Evolutionary conservation across 2,888 invertebrate genomes (phyloP), one percentile per base, ranked within the genome.

Genomic region (Plagiodera versicolora): DNA sequence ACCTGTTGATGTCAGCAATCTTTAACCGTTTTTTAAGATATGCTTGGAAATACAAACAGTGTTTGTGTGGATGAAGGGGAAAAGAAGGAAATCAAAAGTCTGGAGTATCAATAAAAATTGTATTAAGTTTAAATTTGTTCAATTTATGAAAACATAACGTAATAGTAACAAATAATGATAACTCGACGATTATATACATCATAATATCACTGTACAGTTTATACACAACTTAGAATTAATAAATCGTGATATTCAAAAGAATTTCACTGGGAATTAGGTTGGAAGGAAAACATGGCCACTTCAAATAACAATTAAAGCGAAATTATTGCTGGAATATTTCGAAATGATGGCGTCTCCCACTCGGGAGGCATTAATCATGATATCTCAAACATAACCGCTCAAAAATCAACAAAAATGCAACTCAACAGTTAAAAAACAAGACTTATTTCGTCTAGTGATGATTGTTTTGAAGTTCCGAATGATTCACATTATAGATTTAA

Each of bases 61-160:
- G n/a, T n/a, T n/a, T n/a, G n/a, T n/a, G n/a, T n/a, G n/a, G n/a
- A n/a, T n/a, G n/a, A n/a, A n/a, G n/a, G n/a, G n/a, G n/a, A n/a
- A n/a, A n/a, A 24, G 51, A 30, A 1, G 14, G 20, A 11, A 39
- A 50, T 1, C 39, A 59, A 58, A 61, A 64, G 66, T 62, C 58
- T 19, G 32, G 10, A 49, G 30, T 58, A 58, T 62, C 62, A 62
- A 74, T 73, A 71, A 71, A 72, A 70, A 70, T 69, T 75, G 75
- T 75, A 74, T 74, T 73, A 74, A 70, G 70, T 75, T 77, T 75
- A 75, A 76, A 77, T 77, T 77, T 75, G 72, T 75, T 75, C 74
- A 78, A 77, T 78, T 76, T 77, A 77, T 77, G 77, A 79, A 77
- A 79, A 78, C 78, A 78, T 78, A 79, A 78, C 78, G 77, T 76